Evolutionary conservation across 1,140 invertebrate genomes (phyloP).

Genomic region (Ditylenchus dipsaci): DNA sequence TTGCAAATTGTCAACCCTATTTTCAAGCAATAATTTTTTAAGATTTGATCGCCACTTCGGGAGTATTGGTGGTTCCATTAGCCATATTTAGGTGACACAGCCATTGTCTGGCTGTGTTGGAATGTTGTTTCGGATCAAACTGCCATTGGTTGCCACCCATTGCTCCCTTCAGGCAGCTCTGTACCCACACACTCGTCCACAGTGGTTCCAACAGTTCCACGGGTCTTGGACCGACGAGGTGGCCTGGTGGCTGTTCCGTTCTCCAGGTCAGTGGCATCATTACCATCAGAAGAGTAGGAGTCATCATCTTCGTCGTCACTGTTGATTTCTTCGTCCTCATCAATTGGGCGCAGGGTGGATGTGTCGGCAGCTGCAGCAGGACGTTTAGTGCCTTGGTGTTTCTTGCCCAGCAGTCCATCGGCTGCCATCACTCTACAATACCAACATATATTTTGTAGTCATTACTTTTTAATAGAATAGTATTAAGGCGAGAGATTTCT

Average conservation of each 20-base stretch:
- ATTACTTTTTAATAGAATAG: no score
- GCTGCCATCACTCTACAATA: slow-evolving; percentile 49
- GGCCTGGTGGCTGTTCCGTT: not conserved
- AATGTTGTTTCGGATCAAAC: no score
- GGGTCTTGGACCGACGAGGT: not conserved
- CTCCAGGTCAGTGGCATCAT: slow-evolving; percentile 1
- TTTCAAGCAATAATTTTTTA: no score
- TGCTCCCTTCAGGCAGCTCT: not conserved
- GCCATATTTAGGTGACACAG: no score
- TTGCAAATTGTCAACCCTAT: no score
- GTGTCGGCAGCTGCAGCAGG: not conserved
- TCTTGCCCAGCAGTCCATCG: slow-evolving; percentile 51
- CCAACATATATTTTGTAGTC: no score
- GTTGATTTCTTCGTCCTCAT: not conserved
- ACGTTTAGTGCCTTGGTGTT: not conserved
- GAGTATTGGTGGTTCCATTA: no score
- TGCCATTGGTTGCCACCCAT: no score
- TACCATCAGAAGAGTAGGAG: not conserved
- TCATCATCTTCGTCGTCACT: slow-evolving; percentile 1
- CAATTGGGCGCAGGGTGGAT: not conserved
- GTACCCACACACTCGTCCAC: not conserved
- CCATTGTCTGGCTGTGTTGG: no score
- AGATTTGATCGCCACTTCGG: no score
- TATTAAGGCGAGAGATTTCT: no score
- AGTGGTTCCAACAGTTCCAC: not conserved